These are phyloP conservation scores for Ctena decussata DNA, from an alignment of 2,888 invertebrate genomes.

Conservation along the genomic window DNA sequence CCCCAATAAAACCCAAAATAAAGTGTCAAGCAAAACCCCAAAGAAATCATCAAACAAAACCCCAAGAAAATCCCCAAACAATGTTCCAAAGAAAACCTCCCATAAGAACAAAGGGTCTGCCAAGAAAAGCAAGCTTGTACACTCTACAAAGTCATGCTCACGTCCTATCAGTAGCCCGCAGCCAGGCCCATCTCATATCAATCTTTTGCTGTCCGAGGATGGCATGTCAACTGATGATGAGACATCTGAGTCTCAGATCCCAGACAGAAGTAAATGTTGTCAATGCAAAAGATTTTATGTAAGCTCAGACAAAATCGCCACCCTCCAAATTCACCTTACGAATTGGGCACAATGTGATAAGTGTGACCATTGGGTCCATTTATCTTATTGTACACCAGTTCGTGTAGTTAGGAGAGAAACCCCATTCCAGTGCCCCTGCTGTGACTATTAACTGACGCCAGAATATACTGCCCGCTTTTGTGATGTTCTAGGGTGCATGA, in stretches of 20 bases:
- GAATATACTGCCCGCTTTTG: too few species aligned
- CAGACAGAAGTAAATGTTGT: background rate
- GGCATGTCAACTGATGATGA: background rate
- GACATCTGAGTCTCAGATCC: background rate
- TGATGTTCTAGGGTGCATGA: too few species aligned
- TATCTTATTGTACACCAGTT: background rate
- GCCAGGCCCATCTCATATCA: too few species aligned
- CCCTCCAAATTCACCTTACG: too few species aligned
- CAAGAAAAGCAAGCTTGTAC: background rate
- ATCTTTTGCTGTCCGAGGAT: background rate
- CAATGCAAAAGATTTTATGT: background rate
- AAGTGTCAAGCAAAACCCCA: background rate
- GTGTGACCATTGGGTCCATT: background rate
- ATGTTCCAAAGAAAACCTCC: background rate
- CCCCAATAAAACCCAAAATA: background rate
- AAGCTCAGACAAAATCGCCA: background rate
- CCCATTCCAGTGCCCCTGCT: background rate
- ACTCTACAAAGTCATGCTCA: background rate
- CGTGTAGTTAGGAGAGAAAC: background rate
- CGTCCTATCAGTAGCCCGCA: too few species aligned
- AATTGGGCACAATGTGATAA: background rate
- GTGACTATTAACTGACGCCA: too few species aligned
- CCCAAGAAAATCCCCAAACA: background rate
- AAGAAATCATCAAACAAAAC: background rate
- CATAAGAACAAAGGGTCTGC: background rate